Percentiles rank a stretch among this genome's conserved stretches.
These are phyloP conservation scores for Neosilurus hyrtlii DNA, from an alignment of 2,797 vertebrate species.

Conservation along the genomic window DNA sequence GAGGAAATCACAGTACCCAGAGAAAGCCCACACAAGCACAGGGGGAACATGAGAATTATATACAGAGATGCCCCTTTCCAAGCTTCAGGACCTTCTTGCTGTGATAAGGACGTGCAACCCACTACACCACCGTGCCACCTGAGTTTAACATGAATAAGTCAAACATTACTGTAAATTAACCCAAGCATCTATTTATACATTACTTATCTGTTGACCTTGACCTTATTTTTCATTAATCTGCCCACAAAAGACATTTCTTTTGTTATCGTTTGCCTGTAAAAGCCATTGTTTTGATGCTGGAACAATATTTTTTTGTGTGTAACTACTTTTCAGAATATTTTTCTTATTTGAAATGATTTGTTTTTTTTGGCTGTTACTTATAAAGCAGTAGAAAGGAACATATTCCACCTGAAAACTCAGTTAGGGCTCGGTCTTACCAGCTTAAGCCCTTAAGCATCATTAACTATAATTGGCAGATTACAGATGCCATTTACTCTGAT, in stretches of 20 bases:
- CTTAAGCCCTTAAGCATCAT: background rate
- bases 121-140: background rate
- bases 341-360: background rate
- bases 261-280: background rate
- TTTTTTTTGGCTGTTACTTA: background rate
- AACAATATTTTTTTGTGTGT: background rate
- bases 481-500: slow-evolving; percentile 14
- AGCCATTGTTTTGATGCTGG: background rate
- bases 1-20: too few relatives aligned
- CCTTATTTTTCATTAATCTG: background rate
- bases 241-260: background rate
- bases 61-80: too few relatives aligned
- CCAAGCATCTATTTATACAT: background rate
- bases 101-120: too few relatives aligned
- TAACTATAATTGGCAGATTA: slow-evolving; percentile 20
- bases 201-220: background rate
- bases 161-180: background rate
- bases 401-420: background rate
- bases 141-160: background rate
- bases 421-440: background rate
- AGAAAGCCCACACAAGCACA: too few relatives aligned
- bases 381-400: background rate
- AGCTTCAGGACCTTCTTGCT: too few relatives aligned
- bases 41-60: too few relatives aligned
- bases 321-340: background rate